Base-by-base conservation (phyloP, 2,797 vertebrate genomes). In the Micrastur ruficollis region DNA sequence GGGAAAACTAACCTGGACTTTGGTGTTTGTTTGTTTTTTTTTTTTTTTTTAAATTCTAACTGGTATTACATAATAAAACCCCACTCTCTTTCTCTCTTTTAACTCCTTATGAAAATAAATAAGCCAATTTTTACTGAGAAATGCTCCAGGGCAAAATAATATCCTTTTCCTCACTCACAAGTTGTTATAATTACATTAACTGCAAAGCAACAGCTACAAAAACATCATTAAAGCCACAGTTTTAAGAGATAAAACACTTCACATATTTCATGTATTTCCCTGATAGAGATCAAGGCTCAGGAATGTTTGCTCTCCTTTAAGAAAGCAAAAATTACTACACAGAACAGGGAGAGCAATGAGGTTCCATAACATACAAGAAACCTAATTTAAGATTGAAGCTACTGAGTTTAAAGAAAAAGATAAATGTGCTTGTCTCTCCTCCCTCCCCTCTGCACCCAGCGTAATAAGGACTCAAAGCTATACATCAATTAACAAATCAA, bases 401-500 rank as follows among this genome's bases (percentile, higher is more conserved):
- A 83, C 70, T 56, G 86, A 86, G 78, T 95, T 96, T 93, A 91
- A 94, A 91, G 63, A 59, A 90, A 84, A 96, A 97, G 94, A 97
- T 81, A 78, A 96, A 97, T 85, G 88, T 86, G 53, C 38, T 65
- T 62, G 68, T 82, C 49, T 66, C 38, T 92, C 67, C 86, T 76
- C 59, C 25, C 10, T 83, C 78, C 68, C 38, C 76, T 86, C 65
- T 62, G 61, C 40, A 85, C 55, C 32, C 91, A 91, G 58, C 3
- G 4, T 93, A 95, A 96, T 83, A 86, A 97, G 96, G 84, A 97
- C 91, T 97, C 94, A 94, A 95, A 93, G 91, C 95, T 79, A 90
- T 75, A 59, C 58, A 92, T 96, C 96, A 96, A 97, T 97, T 96
- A 98, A 87, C 53, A 72, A 97, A 91, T 96, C 95, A 56, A 97